Conservation (phyloP, 2,888 invertebrate genomes). For the Acronicta psi region DNA sequence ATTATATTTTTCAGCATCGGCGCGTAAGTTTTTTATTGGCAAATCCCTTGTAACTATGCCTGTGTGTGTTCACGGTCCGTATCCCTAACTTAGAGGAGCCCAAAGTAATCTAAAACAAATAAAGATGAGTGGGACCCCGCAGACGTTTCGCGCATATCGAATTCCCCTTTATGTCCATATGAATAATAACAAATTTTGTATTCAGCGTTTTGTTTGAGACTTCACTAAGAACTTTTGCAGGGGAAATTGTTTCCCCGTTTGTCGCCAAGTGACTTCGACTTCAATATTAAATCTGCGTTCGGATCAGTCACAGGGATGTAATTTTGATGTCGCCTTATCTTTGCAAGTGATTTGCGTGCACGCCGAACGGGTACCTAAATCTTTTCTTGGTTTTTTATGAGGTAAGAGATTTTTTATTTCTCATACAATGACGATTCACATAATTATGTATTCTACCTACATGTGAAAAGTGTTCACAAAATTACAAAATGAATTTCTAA, state of each 20-base stretch:
- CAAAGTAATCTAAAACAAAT: slow-evolving; percentile 88
- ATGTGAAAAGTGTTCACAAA: no score
- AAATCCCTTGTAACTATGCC: slow-evolving; percentile 77
- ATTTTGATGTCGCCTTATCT: slow-evolving; percentile 31
- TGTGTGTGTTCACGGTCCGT: slow-evolving; percentile 61
- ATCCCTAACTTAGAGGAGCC: slow-evolving; percentile 75
- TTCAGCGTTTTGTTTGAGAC: slow-evolving; percentile 65
- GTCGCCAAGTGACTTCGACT: slow-evolving; percentile 52
- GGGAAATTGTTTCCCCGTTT: slow-evolving; percentile 58
- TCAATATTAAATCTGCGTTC: slow-evolving; percentile 48
- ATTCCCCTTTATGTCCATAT: slow-evolving; percentile 77
- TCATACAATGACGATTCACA: no score
- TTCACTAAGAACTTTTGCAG: slow-evolving; percentile 61
- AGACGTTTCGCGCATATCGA: slow-evolving; percentile 81
- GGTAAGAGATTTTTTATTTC: not conserved
- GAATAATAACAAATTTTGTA: slow-evolving; percentile 78
- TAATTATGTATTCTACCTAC: no score
- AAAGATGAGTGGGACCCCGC: slow-evolving; percentile 82
- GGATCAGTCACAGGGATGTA: slow-evolving; percentile 44
- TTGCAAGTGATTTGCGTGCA: slow-evolving; percentile 16
- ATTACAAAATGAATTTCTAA: no score
- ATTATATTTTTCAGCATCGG: slow-evolving; percentile 72
- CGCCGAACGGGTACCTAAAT: no score
- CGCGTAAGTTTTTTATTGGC: slow-evolving; percentile 56
- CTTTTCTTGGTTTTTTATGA: slow-evolving; percentile 6